Percentiles rank a stretch among this genome's conserved stretches.
These are phyloP conservation scores for Jaculus jaculus DNA, from an alignment of 2,113 vertebrate genomes.

Conservation along the genomic window DNA sequence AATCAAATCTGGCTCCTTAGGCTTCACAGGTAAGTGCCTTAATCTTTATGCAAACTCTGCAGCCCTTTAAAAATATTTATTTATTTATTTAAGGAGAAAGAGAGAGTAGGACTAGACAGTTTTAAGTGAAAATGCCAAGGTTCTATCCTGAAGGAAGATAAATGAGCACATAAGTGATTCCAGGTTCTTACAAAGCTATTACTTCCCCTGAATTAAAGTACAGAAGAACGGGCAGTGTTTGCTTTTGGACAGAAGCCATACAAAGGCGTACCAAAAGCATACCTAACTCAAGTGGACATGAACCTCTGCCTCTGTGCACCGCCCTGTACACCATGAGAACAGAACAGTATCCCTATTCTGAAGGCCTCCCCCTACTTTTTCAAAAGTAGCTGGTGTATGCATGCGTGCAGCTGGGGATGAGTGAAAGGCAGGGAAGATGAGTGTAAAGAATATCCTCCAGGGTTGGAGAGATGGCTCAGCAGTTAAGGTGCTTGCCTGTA, in stretches of 20 bases:
- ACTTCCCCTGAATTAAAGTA: background rate
- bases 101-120: too few relatives aligned
- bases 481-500: too few relatives aligned
- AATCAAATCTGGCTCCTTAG: too few relatives aligned
- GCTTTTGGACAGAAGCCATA: background rate
- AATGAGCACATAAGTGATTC: conserved; percentile 67
- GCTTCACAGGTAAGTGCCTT: too few relatives aligned
- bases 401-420: background rate
- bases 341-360: background rate
- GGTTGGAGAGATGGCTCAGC: too few relatives aligned
- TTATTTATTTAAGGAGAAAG: too few relatives aligned
- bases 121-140: conserved; percentile 72
- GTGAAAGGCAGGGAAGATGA: background rate
- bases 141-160: conserved; percentile 72
- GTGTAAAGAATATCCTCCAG: too few relatives aligned
- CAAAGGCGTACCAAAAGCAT: background rate
- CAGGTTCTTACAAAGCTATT: conserved; percentile 50
- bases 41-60: too few relatives aligned
- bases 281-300: conserved; percentile 12
- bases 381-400: background rate
- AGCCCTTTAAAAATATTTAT: too few relatives aligned
- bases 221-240: background rate
- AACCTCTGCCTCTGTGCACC: background rate
- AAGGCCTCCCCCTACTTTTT: background rate
- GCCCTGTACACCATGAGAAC: background rate